A percentile compares a stretch with the other conserved stretches of the same genome.
phyloP scores from a whole-genome alignment of 2,888 invertebrate genomes.

The Nomada flava region DNA sequence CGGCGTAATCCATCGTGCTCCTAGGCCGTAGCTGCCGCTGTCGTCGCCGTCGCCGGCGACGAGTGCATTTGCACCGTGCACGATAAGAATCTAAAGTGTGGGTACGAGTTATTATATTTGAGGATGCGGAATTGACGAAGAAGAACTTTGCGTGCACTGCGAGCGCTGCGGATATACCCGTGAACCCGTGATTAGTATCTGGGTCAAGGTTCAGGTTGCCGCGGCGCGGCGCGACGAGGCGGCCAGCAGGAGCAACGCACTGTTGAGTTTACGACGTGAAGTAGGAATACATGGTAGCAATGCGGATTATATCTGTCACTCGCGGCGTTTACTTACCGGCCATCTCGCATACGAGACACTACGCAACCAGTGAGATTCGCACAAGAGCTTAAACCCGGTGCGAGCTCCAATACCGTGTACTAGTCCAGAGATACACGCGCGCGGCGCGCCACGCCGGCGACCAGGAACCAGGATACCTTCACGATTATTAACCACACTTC shows the following conservation, averaged over 20 bases:
- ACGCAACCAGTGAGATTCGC: constrained; percentile 53
- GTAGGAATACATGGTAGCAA: constrained; percentile 29
- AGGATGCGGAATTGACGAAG: constrained; percentile 66
- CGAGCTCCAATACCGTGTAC: constrained; percentile 48
- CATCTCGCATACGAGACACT: constrained; percentile 74
- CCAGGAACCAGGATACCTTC: constrained; percentile 45
- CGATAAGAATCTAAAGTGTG: constrained; percentile 54
- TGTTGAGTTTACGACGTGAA: constrained; percentile 39
- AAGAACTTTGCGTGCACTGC: constrained; percentile 58
- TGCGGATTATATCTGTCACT: constrained; percentile 25
- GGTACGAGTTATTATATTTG: constrained; percentile 68
- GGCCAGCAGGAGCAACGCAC: constrained; percentile 59
- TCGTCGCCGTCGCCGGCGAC: constrained; percentile 75
- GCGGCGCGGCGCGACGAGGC: constrained; percentile 56
- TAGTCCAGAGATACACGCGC: constrained; percentile 58
- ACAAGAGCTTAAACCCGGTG: constrained; percentile 60
- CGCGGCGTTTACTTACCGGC: constrained; percentile 77
- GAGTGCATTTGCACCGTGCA: constrained; percentile 76
- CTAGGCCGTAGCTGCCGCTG: constrained; percentile 76
- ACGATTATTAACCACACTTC: constrained; percentile 38
- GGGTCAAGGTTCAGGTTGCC: constrained; percentile 76
- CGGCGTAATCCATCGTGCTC: constrained; percentile 83
- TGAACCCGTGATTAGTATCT: constrained; percentile 69
- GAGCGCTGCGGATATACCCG: constrained; percentile 67
- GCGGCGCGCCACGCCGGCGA: constrained; percentile 66